Evolutionary conservation across 2,113 vertebrate genomes (phyloP).

Genomic region (Carollia perspicillata): DNA sequence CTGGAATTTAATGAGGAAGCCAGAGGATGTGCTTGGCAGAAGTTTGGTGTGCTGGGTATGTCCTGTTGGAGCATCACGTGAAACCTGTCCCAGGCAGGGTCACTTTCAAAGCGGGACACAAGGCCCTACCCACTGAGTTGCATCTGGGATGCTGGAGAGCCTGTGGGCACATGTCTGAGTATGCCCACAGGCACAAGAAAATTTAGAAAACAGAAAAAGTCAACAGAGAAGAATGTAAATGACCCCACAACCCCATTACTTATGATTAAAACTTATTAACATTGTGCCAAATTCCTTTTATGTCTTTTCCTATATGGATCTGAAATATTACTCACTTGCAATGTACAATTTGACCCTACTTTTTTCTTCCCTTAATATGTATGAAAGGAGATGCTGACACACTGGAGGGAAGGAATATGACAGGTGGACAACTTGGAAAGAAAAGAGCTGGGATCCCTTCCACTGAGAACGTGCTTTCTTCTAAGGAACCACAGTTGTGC

Average conservation of each 20-base stretch:
- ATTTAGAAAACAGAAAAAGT: neutral
- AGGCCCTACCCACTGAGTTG: neutral
- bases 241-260: neutral
- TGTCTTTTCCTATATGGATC: neutral
- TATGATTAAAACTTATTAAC: neutral
- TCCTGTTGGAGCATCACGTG: neutral
- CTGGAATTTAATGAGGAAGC: neutral
- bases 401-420: no score
- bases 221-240: neutral
- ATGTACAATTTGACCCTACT: neutral
- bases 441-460: no score
- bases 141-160: no score
- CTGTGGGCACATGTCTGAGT: no score
- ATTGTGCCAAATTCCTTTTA: neutral
- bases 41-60: neutral
- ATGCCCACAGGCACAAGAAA: neutral
- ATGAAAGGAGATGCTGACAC: neutral
- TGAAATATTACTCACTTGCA: neutral
- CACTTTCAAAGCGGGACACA: neutral
- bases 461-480: no score
- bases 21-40: neutral
- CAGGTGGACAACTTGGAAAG: no score
- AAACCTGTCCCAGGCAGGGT: no score
- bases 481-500: no score
- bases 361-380: neutral